Evolutionary conservation across 2,113 vertebrate genomes (phyloP), one percentile per base, ranked within the genome.

Genomic region (Oncorhynchus tshawytscha): DNA sequence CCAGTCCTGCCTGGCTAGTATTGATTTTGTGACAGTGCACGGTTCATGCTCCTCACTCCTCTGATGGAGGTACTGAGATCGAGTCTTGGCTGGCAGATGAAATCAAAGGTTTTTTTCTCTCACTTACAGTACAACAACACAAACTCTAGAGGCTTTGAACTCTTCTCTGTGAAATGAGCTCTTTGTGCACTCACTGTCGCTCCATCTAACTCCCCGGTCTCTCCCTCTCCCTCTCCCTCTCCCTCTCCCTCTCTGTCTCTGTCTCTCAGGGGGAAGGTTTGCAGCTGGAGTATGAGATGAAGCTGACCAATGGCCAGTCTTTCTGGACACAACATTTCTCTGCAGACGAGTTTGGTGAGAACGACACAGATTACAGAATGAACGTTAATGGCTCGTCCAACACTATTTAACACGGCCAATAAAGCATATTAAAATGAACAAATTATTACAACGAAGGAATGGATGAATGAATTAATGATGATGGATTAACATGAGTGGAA

Each of bases 261-360:
- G 34, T 72, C 72, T 76, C 3, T 3, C 89, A 97, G 96, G 95
- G 95, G 13, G 95, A 95, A 12, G 96, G 96, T 45, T 81, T 97
- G 78, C 94, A 94, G 90, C 84, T 97, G 88, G 95, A 97, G 83
- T 97, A 96, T 0, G 96, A 97, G 89, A 96, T 97, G 96, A 94
- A 94, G 18, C 93, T 97, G 78, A 97, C 95, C 78, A 97, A 97
- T 0, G 96, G 96, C 67, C 94, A 96, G 88, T 97, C 96, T 27
- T 96, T 97, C 82, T 97, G 96, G 96, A 97, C 95, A 0, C 91
- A 93, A 67, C 96, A 97, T 89, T 97, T 97, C 88, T 97, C 96
- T 0, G 96, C 96, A 0, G 96, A 97, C 65, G 96, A 97, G 79
- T 97, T 97, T 54, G 96, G 96, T 97, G 85, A 94, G 94, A 45